phyloP scores from a whole-genome alignment of 2,888 invertebrate genomes.

The Epiperipatus broadwayi region DNA sequence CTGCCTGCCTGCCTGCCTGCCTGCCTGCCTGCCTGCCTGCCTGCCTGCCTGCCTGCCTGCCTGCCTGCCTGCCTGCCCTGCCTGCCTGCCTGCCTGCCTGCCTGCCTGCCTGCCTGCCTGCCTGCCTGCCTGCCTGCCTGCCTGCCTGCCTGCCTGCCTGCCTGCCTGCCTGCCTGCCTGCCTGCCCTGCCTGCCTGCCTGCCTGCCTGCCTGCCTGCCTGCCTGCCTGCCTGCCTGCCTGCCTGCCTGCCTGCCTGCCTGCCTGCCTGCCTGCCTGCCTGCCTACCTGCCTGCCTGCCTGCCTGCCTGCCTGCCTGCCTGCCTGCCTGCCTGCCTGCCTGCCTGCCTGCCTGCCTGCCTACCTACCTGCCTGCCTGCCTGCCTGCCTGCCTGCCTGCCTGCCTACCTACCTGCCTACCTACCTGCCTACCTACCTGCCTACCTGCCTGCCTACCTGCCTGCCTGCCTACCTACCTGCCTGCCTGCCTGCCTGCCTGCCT shows the following conservation, averaged over 20 bases:
- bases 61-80: constrained; percentile 1
- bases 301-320: neutral
- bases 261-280: too few relatives aligned
- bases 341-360: too few relatives aligned
- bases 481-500: too few relatives aligned
- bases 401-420: too few relatives aligned
- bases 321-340: neutral
- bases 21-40: constrained; percentile 1
- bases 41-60: constrained; percentile 1
- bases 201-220: neutral
- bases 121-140: neutral
- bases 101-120: too few relatives aligned
- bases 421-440: too few relatives aligned
- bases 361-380: neutral
- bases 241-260: neutral
- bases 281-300: too few relatives aligned
- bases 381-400: neutral
- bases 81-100: too few relatives aligned
- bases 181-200: too few relatives aligned
- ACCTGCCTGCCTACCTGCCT: too few relatives aligned
- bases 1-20: too few relatives aligned
- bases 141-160: neutral
- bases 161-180: neutral
- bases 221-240: neutral
- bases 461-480: too few relatives aligned